Evolutionary conservation across 1,140 invertebrate genomes (phyloP).

Genomic region (Chrysoperla carnea): DNA sequence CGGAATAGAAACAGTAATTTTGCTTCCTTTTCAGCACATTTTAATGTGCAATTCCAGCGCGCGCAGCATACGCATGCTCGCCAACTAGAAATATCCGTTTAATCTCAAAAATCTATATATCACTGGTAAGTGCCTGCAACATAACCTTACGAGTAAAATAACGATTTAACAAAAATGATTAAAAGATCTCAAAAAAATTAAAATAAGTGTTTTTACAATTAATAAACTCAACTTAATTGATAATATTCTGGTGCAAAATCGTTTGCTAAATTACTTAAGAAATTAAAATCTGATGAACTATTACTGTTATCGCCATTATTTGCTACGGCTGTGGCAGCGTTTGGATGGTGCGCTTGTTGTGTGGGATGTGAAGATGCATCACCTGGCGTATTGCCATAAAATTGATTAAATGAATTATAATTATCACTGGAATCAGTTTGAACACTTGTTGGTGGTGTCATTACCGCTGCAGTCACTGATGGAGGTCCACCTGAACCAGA

Average conservation of each 20-base stretch:
- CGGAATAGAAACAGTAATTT: no score
- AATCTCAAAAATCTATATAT: no score
- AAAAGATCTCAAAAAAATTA: no score
- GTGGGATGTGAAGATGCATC: conserved; percentile 26
- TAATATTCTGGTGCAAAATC: conserved; percentile 85
- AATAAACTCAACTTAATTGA: conserved; percentile 42
- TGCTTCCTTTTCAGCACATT: no score
- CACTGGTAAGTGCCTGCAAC: no score
- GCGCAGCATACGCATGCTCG: no score
- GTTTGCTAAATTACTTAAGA: conserved; percentile 75
- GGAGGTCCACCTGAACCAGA: conserved; percentile 12
- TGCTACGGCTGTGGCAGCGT: conserved; percentile 24
- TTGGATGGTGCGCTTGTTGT: conserved; percentile 6
- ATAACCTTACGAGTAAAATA: no score
- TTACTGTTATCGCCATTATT: conserved; percentile 60
- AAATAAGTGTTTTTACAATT: not conserved
- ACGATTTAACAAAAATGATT: no score
- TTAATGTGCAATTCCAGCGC: no score
- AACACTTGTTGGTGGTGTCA: conserved; percentile 36
- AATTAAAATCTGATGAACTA: conserved; percentile 81
- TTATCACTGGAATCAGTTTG: conserved; percentile 35
- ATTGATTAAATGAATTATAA: conserved; percentile 49
- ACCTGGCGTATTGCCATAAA: conserved; percentile 28
- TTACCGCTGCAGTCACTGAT: conserved; percentile 21
- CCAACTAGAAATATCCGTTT: no score